Conservation (phyloP, 2,888 invertebrate species). For the Augochlorella aurata region DNA sequence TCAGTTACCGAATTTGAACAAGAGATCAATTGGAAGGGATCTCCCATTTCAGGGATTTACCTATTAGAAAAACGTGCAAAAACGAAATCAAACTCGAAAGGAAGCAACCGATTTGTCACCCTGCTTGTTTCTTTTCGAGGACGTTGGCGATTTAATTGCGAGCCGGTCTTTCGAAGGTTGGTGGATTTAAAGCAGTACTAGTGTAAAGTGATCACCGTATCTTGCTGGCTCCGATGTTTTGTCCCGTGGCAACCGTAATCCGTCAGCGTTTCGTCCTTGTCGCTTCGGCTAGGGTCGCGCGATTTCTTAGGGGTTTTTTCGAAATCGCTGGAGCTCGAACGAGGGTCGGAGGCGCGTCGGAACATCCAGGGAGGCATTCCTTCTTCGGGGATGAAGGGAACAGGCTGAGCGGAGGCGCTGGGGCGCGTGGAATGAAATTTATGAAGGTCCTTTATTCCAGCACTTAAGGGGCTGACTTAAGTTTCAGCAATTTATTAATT, state of each 20-base stretch:
- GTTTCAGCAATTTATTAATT: constrained; percentile 80
- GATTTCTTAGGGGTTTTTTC: constrained; percentile 42
- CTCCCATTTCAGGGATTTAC: too few relatives aligned
- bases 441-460: constrained; percentile 77
- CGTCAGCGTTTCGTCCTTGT: constrained; percentile 23
- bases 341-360: constrained; percentile 32
- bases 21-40: neutral
- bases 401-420: constrained; percentile 59
- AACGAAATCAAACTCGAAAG: neutral
- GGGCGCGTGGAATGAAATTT: constrained; percentile 76
- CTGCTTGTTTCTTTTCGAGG: constrained; percentile 20
- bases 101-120: constrained; percentile 21
- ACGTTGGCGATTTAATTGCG: constrained; percentile 32
- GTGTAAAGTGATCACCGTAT: constrained; percentile 46
- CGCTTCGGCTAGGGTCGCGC: neutral
- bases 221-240: constrained; percentile 4
- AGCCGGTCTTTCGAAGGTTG: neutral
- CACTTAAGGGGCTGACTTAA: constrained; percentile 75
- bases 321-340: constrained; percentile 52
- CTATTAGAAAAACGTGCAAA: neutral
- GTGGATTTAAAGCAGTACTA: constrained; percentile 36
- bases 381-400: constrained; percentile 64
- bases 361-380: constrained; percentile 52
- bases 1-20: neutral
- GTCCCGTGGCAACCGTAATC: constrained; percentile 5